Conservation (phyloP, 2,888 invertebrate species). For the Byasa hedistus region DNA sequence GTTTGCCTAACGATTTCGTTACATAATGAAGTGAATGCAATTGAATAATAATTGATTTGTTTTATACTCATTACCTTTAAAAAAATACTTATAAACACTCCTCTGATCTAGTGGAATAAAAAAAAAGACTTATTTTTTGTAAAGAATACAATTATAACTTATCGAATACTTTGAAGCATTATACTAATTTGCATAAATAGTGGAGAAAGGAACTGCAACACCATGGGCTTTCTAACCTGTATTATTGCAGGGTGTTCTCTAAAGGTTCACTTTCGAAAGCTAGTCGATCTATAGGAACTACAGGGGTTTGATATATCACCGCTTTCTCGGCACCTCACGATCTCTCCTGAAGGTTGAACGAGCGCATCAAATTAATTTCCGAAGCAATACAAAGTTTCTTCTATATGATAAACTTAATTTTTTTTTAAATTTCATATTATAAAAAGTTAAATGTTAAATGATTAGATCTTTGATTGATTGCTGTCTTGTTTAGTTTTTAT, state of each 20-base stretch:
- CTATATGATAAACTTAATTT: not conserved
- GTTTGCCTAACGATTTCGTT: slow-evolving; percentile 18
- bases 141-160: no score
- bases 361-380: not conserved
- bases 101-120: no score
- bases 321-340: slow-evolving; percentile 33
- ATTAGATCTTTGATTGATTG: no score
- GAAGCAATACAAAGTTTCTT: not conserved
- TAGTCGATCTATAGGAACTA: slow-evolving; percentile 4
- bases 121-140: no score
- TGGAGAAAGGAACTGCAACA: slow-evolving; percentile 6
- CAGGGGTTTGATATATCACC: slow-evolving; percentile 3
- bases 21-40: slow-evolving; percentile 6
- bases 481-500: no score
- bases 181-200: not conserved
- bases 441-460: no score
- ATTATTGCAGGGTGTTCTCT: slow-evolving; percentile 4
- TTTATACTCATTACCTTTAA: slow-evolving; percentile 10
- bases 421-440: no score
- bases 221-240: slow-evolving; percentile 22
- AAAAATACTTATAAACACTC: not conserved
- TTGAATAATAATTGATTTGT: slow-evolving; percentile 25
- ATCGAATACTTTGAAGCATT: not conserved
- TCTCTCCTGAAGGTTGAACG: slow-evolving; percentile 28
- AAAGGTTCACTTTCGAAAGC: slow-evolving; percentile 29